phyloP scores from a whole-genome alignment of 2,113 vertebrate genomes.

The Lycaon pictus region DNA sequence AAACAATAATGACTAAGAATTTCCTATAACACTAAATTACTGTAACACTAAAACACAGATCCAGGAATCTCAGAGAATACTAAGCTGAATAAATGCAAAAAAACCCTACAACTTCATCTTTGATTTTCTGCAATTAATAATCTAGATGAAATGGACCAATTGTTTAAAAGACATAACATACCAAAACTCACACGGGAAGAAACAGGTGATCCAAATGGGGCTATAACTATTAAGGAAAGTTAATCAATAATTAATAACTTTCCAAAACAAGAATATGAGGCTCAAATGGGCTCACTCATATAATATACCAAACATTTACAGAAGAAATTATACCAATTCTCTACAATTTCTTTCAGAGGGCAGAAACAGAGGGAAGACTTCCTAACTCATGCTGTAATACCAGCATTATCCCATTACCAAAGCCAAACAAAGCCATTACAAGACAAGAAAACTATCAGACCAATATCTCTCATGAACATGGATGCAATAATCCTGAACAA shows the following conservation, averaged over 20 bases:
- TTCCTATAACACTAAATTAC: not conserved
- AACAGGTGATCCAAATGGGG: not conserved
- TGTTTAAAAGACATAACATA: not conserved
- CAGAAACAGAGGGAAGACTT: not conserved
- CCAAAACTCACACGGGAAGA: not conserved
- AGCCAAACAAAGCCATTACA: not conserved
- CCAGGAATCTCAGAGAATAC: not conserved
- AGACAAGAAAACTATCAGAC: not conserved
- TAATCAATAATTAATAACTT: not conserved
- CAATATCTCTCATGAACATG: not conserved
- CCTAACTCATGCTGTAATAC: not conserved
- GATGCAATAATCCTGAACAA: not conserved
- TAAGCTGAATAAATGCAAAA: not conserved
- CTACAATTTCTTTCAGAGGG: not conserved
- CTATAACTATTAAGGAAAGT: not conserved
- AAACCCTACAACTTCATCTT: not conserved
- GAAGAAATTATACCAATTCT: not conserved
- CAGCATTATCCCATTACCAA: not conserved
- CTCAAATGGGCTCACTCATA: not conserved
- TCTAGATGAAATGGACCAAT: not conserved
- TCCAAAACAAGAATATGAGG: not conserved
- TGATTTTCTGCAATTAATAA: not conserved
- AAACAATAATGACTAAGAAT: not conserved
- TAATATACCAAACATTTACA: not conserved
- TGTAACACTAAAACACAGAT: not conserved